Evolutionary conservation across 2,888 invertebrate species (phyloP), one percentile per base, ranked within the genome.

Genomic region (Drosophila rubida): DNA sequence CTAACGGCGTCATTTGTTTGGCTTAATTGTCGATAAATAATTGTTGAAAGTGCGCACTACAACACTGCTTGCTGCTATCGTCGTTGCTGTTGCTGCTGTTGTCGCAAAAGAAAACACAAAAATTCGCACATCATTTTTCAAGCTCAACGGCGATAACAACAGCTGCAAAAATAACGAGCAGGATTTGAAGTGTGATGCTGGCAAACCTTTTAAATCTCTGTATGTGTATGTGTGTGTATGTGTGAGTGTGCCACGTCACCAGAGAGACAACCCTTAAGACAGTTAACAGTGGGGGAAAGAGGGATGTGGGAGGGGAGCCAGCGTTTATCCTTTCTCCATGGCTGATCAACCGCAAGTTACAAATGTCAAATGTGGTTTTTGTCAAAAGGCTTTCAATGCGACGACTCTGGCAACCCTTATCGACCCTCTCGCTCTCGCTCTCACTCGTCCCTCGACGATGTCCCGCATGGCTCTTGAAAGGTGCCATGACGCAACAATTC

Each of bases 301-400:
- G 51, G n/a, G 8, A 14, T 11, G 9, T 27, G 35, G 11, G 45
- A 19, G 19, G 19, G 9, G 13, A 23, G 58, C 41, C 23, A 45
- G 45, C 86, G 64, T 69, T 82, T 78, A 78, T 78, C 83, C 71
- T 76, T 83, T 69, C 69, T 69, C 75, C 70, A 75, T 77, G 87
- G 62, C 82, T 74, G 80, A 87, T 87, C 85, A 84, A 87, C 78
- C 84, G 85, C 85, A 84, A 87, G 87, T 82, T 87, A 84, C 87
- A 84, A 87, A 84, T 84, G 85, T 82, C 85, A 84, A 82, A 87
- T 84, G 75, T 70, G 75, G 69, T 86, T 75, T 76, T 78, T 87
- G 71, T 85, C 71, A 78, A 71, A 76, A 68, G 76, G 69, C 67
- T 68, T 71, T 78, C 62, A 65, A 48, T 75, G 67, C 54, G 42